Evolutionary conservation across 2,797 vertebrate species (phyloP).

Genomic region (Pseudomugil tenellus): DNA sequence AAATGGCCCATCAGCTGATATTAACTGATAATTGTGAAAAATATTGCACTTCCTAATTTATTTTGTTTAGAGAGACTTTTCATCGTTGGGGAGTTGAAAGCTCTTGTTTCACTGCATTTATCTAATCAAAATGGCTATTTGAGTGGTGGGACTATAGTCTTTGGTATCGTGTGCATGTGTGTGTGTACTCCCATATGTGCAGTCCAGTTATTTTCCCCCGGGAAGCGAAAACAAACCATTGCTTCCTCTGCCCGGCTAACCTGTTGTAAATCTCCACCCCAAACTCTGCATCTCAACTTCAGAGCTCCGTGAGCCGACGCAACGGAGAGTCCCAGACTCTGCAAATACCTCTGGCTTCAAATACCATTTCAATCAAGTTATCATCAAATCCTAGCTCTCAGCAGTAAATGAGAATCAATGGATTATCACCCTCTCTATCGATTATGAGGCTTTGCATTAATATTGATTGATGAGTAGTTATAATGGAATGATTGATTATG

Average conservation of each 20-base stretch:
- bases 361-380: slow-evolving; percentile 69
- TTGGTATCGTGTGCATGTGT: slow-evolving; percentile 48
- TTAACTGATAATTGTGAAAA: slow-evolving; percentile 86
- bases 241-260: slow-evolving; percentile 51
- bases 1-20: slow-evolving; percentile 87
- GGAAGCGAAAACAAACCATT: slow-evolving; percentile 68
- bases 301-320: slow-evolving; percentile 50
- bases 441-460: slow-evolving; percentile 65
- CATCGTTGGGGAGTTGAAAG: slow-evolving; percentile 33
- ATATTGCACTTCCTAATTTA: slow-evolving; percentile 86
- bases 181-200: slow-evolving; percentile 40
- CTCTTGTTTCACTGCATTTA: slow-evolving; percentile 78
- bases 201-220: slow-evolving; percentile 76
- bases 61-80: slow-evolving; percentile 86
- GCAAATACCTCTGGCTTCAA: slow-evolving; percentile 55
- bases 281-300: slow-evolving; percentile 64
- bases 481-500: slow-evolving; percentile 77
- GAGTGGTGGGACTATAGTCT: slow-evolving; percentile 58
- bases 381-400: slow-evolving; percentile 64
- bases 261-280: slow-evolving; percentile 76
- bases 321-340: slow-evolving; percentile 45
- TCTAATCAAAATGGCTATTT: slow-evolving; percentile 82
- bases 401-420: slow-evolving; percentile 63
- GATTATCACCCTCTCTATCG: slow-evolving; percentile 71
- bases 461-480: slow-evolving; percentile 77